These are phyloP conservation scores for Yoshiicerus persimilis DNA, from an alignment of 1,140 invertebrate genomes.

Conservation along the genomic window DNA sequence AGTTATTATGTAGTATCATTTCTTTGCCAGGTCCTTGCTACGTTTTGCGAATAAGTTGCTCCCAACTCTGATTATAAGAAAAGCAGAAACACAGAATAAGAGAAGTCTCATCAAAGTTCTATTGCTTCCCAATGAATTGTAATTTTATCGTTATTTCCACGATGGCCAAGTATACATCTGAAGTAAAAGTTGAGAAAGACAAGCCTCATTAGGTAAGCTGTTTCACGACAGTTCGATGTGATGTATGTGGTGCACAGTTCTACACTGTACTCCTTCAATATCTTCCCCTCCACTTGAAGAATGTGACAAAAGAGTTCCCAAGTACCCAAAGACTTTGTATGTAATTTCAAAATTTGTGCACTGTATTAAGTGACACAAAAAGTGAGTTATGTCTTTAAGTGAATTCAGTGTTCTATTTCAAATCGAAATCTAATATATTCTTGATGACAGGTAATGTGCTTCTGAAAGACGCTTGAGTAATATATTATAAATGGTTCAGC, in stretches of 20 bases:
- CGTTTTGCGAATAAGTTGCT: neutral
- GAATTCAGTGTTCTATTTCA: too few species aligned
- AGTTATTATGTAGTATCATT: neutral
- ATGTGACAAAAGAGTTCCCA: neutral
- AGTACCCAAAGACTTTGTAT: neutral
- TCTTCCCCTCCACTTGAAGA: neutral
- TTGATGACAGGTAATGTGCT: too few species aligned
- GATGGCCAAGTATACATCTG: too few species aligned
- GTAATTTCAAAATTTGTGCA: too few species aligned
- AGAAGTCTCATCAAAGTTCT: neutral
- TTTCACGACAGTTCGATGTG: neutral
- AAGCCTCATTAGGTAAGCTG: neutral
- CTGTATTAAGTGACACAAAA: too few species aligned
- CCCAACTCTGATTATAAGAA: too few species aligned
- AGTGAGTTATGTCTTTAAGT: too few species aligned
- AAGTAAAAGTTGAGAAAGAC: neutral
- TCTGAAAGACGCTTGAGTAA: too few species aligned
- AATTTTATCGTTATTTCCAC: neutral
- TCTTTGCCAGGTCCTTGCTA: neutral
- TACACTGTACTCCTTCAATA: too few species aligned
- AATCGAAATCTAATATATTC: too few species aligned
- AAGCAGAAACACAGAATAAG: too few species aligned
- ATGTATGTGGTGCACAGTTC: neutral
- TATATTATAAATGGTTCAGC: too few species aligned
- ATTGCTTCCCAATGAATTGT: neutral